Percentiles rank a stretch among this genome's conserved stretches.
Evolutionary conservation across 2,888 invertebrate species (phyloP).

Genomic region (Agrotis clavis): DNA sequence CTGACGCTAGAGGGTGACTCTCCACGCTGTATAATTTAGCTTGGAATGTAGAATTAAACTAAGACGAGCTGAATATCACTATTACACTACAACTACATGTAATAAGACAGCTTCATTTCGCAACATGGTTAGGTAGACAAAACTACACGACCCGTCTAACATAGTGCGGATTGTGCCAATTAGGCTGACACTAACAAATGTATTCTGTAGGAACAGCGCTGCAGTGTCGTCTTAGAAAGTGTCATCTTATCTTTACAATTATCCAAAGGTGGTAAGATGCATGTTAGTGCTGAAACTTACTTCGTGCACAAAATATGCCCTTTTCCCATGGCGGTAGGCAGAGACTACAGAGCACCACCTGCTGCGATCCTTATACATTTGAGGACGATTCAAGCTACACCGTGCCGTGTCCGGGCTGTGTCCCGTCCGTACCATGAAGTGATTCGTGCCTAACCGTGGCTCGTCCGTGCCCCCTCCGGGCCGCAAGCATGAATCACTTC

Average conservation of each 20-base stretch:
- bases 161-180: slow-evolving; percentile 20
- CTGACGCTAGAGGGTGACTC: too few relatives aligned
- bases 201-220: slow-evolving; percentile 11
- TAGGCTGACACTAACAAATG: slow-evolving; percentile 47
- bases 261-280: not conserved
- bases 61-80: not conserved
- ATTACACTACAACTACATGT: not conserved
- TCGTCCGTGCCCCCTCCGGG: too few relatives aligned
- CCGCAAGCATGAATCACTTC: too few relatives aligned
- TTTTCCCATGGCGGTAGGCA: too few relatives aligned
- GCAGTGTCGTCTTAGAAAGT: not conserved
- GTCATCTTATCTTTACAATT: slow-evolving; percentile 38
- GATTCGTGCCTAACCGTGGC: too few relatives aligned
- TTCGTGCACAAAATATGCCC: too few relatives aligned
- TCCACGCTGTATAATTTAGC: not conserved
- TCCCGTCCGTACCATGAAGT: too few relatives aligned
- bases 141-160: slow-evolving; percentile 22
- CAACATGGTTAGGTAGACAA: not conserved
- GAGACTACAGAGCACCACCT: too few relatives aligned
- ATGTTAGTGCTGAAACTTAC: not conserved
- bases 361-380: too few relatives aligned
- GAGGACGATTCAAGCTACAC: too few relatives aligned
- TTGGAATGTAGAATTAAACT: not conserved
- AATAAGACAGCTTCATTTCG: not conserved
- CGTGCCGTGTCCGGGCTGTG: too few relatives aligned